Evolutionary conservation across 2,888 invertebrate species (phyloP).

Genomic region (Meghimatium bilineatum): DNA sequence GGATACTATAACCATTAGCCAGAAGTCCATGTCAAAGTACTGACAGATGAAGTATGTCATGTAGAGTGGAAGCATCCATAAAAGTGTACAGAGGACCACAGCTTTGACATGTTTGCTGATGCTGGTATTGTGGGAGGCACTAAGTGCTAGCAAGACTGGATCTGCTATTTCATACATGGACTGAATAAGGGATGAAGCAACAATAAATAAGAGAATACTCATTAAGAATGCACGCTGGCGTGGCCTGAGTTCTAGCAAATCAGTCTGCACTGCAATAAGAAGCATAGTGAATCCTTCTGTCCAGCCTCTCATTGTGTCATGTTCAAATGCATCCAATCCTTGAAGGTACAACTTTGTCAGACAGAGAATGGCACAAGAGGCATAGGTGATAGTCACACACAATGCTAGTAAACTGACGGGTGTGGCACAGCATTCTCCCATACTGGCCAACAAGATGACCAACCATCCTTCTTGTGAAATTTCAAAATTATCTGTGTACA

Average conservation of each 20-base stretch:
- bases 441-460: conserved; percentile 74
- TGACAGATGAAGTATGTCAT: conserved; percentile 78
- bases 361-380: conserved; percentile 77
- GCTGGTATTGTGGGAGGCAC: conserved; percentile 77
- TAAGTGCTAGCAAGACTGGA: conserved; percentile 79
- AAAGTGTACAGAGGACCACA: conserved; percentile 75
- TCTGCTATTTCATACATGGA: conserved; percentile 80
- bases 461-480: conserved; percentile 75
- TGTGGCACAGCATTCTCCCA: conserved; percentile 78
- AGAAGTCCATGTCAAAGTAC: conserved; percentile 78
- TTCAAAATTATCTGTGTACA: conserved; percentile 67
- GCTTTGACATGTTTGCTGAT: conserved; percentile 76
- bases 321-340: conserved; percentile 75
- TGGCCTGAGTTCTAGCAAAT: conserved; percentile 78
- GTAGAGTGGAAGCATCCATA: conserved; percentile 77
- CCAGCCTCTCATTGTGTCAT: conserved; percentile 77
- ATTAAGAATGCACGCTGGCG: conserved; percentile 79
- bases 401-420: conserved; percentile 79
- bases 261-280: conserved; percentile 79
- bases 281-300: conserved; percentile 80
- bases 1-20: conserved; percentile 80
- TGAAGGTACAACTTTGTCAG: conserved; percentile 77
- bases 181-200: conserved; percentile 80
- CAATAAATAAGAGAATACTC: conserved; percentile 80
- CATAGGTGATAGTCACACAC: conserved; percentile 79